phyloP scores from a whole-genome alignment of 2,888 invertebrate genomes.

The Cantharis rufa region DNA sequence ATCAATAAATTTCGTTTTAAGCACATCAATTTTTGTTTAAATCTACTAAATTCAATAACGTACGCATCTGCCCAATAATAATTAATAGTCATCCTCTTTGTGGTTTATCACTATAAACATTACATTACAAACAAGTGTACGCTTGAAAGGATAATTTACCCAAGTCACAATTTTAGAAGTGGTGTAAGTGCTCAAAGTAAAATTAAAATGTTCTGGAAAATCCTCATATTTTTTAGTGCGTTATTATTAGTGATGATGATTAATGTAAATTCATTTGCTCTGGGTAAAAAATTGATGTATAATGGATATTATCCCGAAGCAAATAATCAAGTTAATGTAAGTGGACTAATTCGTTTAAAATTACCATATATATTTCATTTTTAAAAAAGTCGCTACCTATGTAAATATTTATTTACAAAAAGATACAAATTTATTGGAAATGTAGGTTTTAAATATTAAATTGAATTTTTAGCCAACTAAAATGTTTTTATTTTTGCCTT shows the following conservation, averaged over 20 bases:
- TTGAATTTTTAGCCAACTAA: not conserved
- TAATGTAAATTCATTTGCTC: not conserved
- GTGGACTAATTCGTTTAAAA: not conserved
- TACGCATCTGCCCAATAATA: not conserved
- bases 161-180: not conserved
- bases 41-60: not conserved
- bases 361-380: not conserved
- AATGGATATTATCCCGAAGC: not conserved
- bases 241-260: not conserved
- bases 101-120: not conserved
- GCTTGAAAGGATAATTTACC: not conserved
- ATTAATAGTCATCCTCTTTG: not conserved
- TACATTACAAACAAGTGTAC: not conserved
- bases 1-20: not conserved
- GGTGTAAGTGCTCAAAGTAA: not conserved
- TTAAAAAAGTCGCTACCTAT: not conserved
- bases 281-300: not conserved
- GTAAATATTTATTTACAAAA: not conserved
- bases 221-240: not conserved
- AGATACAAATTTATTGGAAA: not conserved
- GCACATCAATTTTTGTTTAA: not conserved
- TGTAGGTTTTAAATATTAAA: not conserved
- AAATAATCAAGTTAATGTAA: not conserved
- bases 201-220: not conserved
- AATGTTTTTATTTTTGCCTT: not conserved